Conservation (phyloP, 2,113 vertebrate species). For the Scalopus aquaticus region DNA sequence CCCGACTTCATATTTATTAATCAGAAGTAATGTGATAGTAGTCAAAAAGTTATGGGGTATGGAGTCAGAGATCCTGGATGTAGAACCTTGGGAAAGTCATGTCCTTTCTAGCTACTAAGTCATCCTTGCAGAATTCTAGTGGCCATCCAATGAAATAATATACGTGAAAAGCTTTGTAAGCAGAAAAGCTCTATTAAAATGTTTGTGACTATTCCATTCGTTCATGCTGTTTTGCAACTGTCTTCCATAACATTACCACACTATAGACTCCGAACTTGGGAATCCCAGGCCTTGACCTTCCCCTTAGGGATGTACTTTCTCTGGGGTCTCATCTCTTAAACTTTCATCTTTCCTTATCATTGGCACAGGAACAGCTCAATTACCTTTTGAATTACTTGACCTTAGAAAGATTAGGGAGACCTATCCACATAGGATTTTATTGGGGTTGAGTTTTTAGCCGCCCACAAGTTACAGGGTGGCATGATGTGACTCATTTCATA, state of each 20-base stretch:
- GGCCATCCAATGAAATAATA: neutral
- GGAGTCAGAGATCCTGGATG: neutral
- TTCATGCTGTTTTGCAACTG: neutral
- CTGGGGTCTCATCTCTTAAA: neutral
- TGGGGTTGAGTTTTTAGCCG: neutral
- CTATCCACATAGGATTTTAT: neutral
- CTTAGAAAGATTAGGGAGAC: neutral
- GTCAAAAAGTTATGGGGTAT: neutral
- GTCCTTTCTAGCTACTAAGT: neutral
- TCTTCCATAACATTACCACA: neutral
- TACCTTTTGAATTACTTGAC: constrained; percentile 13
- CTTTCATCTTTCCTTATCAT: neutral
- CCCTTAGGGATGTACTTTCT: neutral
- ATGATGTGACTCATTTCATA: neutral
- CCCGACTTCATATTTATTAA: neutral
- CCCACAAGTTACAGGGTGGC: neutral
- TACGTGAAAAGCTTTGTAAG: neutral
- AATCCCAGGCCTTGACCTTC: neutral
- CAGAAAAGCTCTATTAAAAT: neutral
- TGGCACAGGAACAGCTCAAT: neutral
- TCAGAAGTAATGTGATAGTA: neutral
- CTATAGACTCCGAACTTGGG: neutral
- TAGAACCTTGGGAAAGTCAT: neutral
- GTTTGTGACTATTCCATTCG: neutral
- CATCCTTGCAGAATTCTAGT: neutral